A percentile compares a stretch with the other conserved stretches of the same genome.
These are phyloP conservation scores for Brienomyrus longianalis DNA, from an alignment of 2,113 vertebrate species.

Conservation along the genomic window DNA sequence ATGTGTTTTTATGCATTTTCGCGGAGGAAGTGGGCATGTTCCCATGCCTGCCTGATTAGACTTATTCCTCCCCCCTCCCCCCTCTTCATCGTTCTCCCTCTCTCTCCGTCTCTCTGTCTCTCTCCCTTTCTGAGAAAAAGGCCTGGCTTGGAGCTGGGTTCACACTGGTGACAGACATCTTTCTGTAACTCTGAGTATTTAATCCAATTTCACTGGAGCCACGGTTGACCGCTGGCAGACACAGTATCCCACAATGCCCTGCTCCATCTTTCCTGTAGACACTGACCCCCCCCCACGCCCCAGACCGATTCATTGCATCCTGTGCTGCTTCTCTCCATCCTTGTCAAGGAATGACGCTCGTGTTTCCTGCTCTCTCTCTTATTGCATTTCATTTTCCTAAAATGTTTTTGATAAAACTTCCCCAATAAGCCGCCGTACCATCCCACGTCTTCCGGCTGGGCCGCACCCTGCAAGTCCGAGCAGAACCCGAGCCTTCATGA, in stretches of 20 bases:
- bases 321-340: background rate
- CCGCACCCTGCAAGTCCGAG: background rate
- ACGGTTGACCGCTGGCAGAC: slow-evolving; percentile 2
- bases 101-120: background rate
- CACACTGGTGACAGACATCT: background rate
- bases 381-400: background rate
- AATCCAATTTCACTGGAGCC: slow-evolving; percentile 13
- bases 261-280: background rate
- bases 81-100: background rate
- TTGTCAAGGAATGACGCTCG: too few relatives aligned
- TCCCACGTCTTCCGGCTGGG: background rate
- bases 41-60: background rate
- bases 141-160: background rate
- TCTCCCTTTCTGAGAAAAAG: background rate
- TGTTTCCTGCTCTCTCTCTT: background rate
- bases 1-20: background rate
- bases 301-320: background rate
- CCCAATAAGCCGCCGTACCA: background rate
- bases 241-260: slow-evolving; percentile 4
- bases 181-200: background rate
- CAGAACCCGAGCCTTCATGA: background rate
- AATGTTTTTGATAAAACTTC: background rate
- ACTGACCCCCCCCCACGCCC: background rate
- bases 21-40: background rate
- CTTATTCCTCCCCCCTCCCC: background rate